A percentile compares a stretch with the other conserved stretches of the same genome.
Evolutionary conservation across 1,140 invertebrate genomes (phyloP).

Genomic region (Gerris buenoi): DNA sequence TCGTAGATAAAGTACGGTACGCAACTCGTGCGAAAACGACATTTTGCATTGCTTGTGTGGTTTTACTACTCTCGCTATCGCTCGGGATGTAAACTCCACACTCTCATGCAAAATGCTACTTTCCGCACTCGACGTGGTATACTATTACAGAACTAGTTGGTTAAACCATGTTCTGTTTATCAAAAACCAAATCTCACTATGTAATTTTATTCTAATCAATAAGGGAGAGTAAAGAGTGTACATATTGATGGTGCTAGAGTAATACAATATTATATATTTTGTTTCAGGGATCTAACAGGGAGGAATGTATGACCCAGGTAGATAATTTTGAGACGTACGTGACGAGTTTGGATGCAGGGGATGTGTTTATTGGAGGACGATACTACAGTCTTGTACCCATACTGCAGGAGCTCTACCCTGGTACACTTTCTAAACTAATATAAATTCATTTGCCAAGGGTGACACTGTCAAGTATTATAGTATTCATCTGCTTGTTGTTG

Average conservation of each 20-base stretch:
- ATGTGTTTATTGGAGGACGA: conserved; percentile 79
- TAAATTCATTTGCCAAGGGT: not conserved
- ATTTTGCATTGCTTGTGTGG: no score
- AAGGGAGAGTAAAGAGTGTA: conserved; percentile 4
- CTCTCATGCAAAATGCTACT: no score
- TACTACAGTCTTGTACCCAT: conserved; percentile 87
- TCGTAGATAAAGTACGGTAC: no score
- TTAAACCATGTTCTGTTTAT: no score
- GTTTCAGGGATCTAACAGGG: conserved; percentile 51
- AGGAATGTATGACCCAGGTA: conserved; percentile 64
- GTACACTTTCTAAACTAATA: conserved; percentile 14
- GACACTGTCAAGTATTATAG: not conserved
- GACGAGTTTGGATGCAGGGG: conserved; percentile 76
- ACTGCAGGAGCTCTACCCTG: conserved; percentile 50
- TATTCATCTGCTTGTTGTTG: not conserved
- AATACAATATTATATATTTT: conserved; percentile 9
- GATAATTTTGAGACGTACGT: conserved; percentile 67
- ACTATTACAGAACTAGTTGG: conserved; percentile 6
- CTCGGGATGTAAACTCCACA: no score
- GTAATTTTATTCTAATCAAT: not conserved
- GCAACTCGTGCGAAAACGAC: no score
- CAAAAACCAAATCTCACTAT: no score
- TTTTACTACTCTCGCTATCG: no score
- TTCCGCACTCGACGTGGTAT: conserved; percentile 7
- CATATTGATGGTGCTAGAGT: not conserved